Base-by-base conservation (phyloP, 2,888 invertebrate genomes). In the Baronia brevicornis region DNA sequence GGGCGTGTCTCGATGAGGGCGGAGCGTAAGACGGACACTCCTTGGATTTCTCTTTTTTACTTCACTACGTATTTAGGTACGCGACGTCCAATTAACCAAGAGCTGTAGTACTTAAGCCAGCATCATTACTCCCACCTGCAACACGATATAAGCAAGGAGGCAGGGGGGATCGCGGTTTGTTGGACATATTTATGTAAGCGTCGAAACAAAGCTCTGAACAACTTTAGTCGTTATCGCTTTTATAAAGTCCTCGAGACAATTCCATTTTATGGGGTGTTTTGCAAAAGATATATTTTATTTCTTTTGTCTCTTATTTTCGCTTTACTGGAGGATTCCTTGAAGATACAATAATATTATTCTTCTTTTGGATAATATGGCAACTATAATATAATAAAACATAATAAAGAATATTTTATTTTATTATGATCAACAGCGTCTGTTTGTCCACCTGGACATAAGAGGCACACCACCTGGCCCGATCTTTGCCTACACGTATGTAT, bases 221-320 rank as follows among this genome's bases (percentile, higher is more conserved):
- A 84, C 79, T 84, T 84, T 49, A 57, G 79, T 67, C 79, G 82
- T 84, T 84, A 84, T 82, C 84, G 73, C 79, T 69, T 74, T 82
- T 82, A 80, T 80, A 82, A 84, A 84, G 71, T 82, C 79, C 69
- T 69, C 67, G 75, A 75, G 78, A 78, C 78, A 67, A 73, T 79
- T 79, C 66, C 68, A 53, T 75, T 82, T 84, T 82, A 84, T 82
- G 66, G 80, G 82, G 84, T 82, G 84, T 82, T 82, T 80, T 78
- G 78, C 68, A 72, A 60, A 64, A 78, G 78, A 80, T 80, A 79
- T 68, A 72, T 67, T 77, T 79, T 77, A 78, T 80, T 72, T 69
- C 64, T 67, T 71, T 74, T 71, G 71, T 75, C 63, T 46, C 57
- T 60, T 66, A 48, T 62, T 72, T 68, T 31, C 25, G 11, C 15